Evolutionary conservation across 2,113 vertebrate species (phyloP), one percentile per base, ranked within the genome.

Genomic region (Cinclus cinclus): DNA sequence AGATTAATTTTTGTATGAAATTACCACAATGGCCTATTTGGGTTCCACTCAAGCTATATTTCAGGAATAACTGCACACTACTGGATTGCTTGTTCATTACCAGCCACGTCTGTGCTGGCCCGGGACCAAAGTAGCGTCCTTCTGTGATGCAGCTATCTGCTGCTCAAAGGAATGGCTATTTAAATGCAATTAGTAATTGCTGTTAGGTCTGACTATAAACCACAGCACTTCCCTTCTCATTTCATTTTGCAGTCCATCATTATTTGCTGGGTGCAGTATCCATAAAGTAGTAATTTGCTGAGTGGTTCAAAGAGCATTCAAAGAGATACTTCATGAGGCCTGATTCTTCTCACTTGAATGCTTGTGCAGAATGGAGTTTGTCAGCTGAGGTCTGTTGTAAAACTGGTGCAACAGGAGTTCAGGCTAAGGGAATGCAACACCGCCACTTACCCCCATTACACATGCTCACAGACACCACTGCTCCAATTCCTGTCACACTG

Each of bases 1-100:
- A 84, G 70, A 89, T 91, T 97, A 90, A 96, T 97, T 95, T 97
- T 82, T 90, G 95, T 60, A 93, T 82, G 71, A 95, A 92, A 79
- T 96, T 90, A 84, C 56, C 74, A 90, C 82, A 58, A 90, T 41
- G 30, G 93, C 76, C 92, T 97, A 89, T 96, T 79, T 96, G 89
- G 83, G 93, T 86, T 87, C 52, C 90, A 89, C 88, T 96, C 78
- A 95, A 96, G 90, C 94, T 78, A 8, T 88, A 91, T 96, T 97
- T 96, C 92, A 97, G 86, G 47, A 96, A 93, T 88, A 96, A 92
- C 73, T 24, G 73, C 59, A 74, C 3, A 0, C 67, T 77, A 11
- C 9, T 89, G 53, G 73, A 71, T 90, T 89, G 83, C 81, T 63
- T 74, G 50, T 75, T 95, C 93, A 84, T 87, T 93, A 71, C 19